Conservation (phyloP, 2,113 vertebrate genomes). For the Solea senegalensis region DNA sequence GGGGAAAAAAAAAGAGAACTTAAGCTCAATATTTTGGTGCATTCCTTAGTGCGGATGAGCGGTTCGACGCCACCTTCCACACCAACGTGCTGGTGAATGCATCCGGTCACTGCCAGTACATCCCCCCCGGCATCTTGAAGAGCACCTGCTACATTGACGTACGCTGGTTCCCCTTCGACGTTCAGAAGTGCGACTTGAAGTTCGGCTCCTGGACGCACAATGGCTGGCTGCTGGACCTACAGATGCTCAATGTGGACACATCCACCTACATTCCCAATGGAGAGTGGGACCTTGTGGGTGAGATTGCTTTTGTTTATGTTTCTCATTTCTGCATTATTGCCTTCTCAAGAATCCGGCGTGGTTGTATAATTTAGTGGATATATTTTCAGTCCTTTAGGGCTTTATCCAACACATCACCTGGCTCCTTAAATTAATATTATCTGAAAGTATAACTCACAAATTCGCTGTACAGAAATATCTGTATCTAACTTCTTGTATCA, state of each 20-base stretch:
- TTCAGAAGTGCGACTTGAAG: conserved; percentile 89
- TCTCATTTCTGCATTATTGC: background rate
- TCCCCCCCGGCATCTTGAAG: conserved; percentile 92
- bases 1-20: background rate
- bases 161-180: conserved; percentile 90
- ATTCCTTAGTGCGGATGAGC: conserved; percentile 84
- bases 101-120: conserved; percentile 88
- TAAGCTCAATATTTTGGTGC: background rate
- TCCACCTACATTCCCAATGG: conserved; percentile 90
- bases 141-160: conserved; percentile 86
- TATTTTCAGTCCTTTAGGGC: background rate
- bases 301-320: conserved; percentile 33
- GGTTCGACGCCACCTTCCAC: conserved; percentile 89
- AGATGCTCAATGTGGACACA: conserved; percentile 88
- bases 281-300: conserved; percentile 92
- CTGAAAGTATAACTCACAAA: too few relatives aligned
- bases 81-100: conserved; percentile 90
- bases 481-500: background rate
- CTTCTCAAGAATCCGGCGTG: background rate
- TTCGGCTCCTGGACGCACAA: conserved; percentile 92
- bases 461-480: too few relatives aligned
- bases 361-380: background rate
- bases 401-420: too few relatives aligned
- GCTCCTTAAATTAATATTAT: too few relatives aligned
- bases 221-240: conserved; percentile 89